Conservation (phyloP, 2,888 invertebrate genomes). For the Camptogramma bilineatum region DNA sequence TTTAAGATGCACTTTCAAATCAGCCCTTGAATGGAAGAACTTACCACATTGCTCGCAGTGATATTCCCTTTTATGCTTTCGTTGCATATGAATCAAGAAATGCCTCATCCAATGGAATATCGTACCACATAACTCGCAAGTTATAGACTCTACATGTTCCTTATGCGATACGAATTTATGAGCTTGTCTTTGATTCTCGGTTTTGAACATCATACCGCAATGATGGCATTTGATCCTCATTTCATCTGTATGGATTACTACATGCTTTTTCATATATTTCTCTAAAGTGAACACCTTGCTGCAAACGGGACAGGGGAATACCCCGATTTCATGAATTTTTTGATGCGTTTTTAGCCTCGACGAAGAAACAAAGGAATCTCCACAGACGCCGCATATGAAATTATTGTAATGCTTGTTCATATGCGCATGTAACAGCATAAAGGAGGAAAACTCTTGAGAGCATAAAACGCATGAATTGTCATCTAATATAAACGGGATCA, state of each 20-base stretch:
- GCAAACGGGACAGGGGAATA: constrained; percentile 72
- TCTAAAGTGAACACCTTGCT: constrained; percentile 71
- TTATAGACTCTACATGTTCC: constrained; percentile 52
- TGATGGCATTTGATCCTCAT: constrained; percentile 57
- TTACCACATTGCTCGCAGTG: constrained; percentile 49
- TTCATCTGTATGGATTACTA: constrained; percentile 52
- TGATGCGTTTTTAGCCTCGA: constrained; percentile 66
- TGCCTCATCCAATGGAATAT: constrained; percentile 72
- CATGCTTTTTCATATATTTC: constrained; percentile 62
- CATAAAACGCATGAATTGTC: constrained; percentile 62
- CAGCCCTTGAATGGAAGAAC: constrained; percentile 45
- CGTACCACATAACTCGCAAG: constrained; percentile 71
- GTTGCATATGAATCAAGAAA: constrained; percentile 67
- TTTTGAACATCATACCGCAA: constrained; percentile 56
- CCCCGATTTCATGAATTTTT: constrained; percentile 70
- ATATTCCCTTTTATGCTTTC: constrained; percentile 13
- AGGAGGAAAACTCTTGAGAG: constrained; percentile 50
- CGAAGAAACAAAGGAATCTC: constrained; percentile 59
- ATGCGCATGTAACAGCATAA: constrained; percentile 61
- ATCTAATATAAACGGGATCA: constrained; percentile 60
- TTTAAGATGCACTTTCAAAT: constrained; percentile 52
- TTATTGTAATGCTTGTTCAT: constrained; percentile 73
- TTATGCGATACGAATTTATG: constrained; percentile 58
- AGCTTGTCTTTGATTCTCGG: constrained; percentile 50
- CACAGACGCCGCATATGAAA: constrained; percentile 67